phyloP scores from a whole-genome alignment of 2,888 invertebrate species.

The Dasypogon diadema region DNA sequence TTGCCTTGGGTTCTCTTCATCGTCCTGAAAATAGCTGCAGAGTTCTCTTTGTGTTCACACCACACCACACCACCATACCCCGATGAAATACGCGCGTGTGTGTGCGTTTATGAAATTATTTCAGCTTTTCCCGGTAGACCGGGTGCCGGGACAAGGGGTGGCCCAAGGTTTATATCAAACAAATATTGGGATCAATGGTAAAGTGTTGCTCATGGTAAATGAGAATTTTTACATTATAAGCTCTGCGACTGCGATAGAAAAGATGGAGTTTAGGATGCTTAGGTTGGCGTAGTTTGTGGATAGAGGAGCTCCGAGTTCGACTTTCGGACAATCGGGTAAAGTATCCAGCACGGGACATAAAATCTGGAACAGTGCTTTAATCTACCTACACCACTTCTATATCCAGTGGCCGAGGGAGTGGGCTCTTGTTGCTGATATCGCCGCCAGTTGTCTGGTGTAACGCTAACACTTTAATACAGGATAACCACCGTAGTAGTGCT shows the following conservation, averaged over 20 bases:
- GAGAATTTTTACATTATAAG: slow-evolving; percentile 29
- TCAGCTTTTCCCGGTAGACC: background rate
- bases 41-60: slow-evolving; percentile 19
- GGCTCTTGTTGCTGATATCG: slow-evolving; percentile 2
- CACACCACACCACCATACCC: background rate
- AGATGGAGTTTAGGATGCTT: background rate
- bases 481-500: slow-evolving; percentile 18
- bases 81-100: background rate
- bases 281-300: no score
- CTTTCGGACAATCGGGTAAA: background rate
- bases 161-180: slow-evolving; percentile 50
- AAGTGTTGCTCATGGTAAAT: slow-evolving; percentile 43
- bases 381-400: background rate
- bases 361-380: slow-evolving; percentile 10
- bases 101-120: slow-evolving; percentile 7
- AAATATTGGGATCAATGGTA: slow-evolving; percentile 54
- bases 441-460: slow-evolving; percentile 9
- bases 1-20: background rate
- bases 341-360: slow-evolving; percentile 1
- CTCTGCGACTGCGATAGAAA: background rate
- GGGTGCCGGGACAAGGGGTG: background rate
- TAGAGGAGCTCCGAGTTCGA: no score
- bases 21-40: background rate
- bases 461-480: slow-evolving; percentile 19
- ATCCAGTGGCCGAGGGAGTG: background rate